These are phyloP conservation scores for Gymnothorax javanicus DNA, from an alignment of 2,797 vertebrate genomes.

Conservation along the genomic window DNA sequence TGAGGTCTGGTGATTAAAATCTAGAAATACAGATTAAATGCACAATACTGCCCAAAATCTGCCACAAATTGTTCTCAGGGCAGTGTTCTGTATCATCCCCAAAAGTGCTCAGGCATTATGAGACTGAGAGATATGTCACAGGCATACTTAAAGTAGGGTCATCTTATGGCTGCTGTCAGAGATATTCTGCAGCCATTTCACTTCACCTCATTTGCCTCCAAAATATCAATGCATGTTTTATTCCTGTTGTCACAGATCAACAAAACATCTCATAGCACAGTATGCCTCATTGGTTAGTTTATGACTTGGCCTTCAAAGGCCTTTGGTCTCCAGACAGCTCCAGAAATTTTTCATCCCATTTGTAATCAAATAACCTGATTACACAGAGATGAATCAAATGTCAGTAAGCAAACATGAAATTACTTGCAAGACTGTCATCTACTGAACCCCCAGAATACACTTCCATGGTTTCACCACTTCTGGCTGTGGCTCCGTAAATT, in stretches of 20 bases:
- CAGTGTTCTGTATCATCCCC: too few relatives aligned
- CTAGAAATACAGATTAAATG: background rate
- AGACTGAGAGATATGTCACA: background rate
- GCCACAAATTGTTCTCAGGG: background rate
- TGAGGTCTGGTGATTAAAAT: background rate
- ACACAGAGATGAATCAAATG: background rate
- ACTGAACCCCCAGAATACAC: conserved; percentile 9
- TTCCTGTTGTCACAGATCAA: background rate
- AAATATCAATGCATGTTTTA: background rate
- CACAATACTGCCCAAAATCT: conserved; percentile 46
- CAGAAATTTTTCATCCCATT: background rate
- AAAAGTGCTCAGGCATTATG: background rate
- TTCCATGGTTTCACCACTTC: background rate
- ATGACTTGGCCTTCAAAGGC: background rate
- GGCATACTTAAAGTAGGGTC: background rate
- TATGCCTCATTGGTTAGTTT: background rate
- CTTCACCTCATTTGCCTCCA: conserved; percentile 2
- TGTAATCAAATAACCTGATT: background rate
- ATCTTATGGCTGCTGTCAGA: background rate
- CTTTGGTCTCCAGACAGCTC: background rate
- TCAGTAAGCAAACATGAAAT: background rate
- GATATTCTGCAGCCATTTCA: background rate
- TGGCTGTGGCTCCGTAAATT: background rate
- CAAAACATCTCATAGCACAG: background rate
- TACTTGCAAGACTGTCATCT: background rate